phyloP scores from a whole-genome alignment of 53 echinoderm and acorn worm genomes.

The Antedon mediterranea region DNA sequence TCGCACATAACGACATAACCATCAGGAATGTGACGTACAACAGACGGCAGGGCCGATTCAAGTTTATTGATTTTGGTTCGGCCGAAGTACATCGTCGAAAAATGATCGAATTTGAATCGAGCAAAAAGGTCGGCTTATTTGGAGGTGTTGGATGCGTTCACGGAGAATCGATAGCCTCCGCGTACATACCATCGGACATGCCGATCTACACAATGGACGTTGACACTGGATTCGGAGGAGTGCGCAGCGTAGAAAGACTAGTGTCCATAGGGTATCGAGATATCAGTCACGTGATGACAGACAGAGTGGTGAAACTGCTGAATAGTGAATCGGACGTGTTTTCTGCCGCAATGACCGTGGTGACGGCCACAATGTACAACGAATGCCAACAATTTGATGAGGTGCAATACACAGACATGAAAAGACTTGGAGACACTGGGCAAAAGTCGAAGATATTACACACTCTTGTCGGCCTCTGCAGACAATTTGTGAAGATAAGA shows the following conservation, averaged over 20 bases:
- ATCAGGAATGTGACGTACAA: no score
- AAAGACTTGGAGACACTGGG: background rate
- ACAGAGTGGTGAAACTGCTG: background rate
- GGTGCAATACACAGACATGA: background rate
- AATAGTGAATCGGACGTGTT: background rate
- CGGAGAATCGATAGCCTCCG: no score
- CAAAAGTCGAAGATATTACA: background rate
- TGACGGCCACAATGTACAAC: background rate
- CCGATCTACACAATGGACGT: background rate
- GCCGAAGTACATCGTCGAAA: no score
- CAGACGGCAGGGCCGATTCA: no score
- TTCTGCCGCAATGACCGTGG: background rate
- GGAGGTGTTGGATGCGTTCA: no score
- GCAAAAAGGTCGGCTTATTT: no score
- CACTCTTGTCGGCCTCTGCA: background rate
- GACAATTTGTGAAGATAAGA: background rate
- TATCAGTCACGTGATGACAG: background rate
- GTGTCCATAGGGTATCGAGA: background rate
- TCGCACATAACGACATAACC: no score
- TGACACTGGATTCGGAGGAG: background rate
- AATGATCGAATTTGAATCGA: no score
- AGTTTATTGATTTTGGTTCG: no score
- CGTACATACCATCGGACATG: background rate
- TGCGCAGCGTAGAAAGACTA: background rate
- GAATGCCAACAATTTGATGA: background rate